These are phyloP conservation scores for Percopsis omiscomaycus DNA, from an alignment of 2,797 vertebrate species.

Conservation along the genomic window DNA sequence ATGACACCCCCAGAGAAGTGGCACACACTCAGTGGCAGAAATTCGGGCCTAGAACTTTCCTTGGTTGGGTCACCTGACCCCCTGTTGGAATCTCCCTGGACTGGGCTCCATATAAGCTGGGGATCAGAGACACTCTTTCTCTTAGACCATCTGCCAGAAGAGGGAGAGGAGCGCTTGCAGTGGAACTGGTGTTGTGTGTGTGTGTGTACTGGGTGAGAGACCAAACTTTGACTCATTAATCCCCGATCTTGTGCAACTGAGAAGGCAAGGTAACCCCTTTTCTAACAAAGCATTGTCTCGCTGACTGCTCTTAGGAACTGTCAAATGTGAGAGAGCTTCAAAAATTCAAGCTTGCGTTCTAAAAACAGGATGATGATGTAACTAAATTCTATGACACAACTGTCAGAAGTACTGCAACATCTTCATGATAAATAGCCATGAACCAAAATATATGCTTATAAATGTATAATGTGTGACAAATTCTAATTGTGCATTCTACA, in stretches of 20 bases:
- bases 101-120: constrained; percentile 63
- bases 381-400: too few species aligned
- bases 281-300: constrained; percentile 41
- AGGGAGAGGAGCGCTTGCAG: constrained; percentile 51
- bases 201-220: constrained; percentile 39
- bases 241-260: constrained; percentile 63
- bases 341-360: neutral
- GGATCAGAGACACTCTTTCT: constrained; percentile 53
- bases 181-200: constrained; percentile 41
- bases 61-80: constrained; percentile 73
- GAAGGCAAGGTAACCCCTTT: constrained; percentile 74
- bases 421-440: too few species aligned
- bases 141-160: constrained; percentile 61
- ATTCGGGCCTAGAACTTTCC: constrained; percentile 73
- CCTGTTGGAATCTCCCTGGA: constrained; percentile 56
- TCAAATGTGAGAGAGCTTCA: constrained; percentile 17
- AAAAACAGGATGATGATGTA: too few species aligned
- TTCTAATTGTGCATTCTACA: too few species aligned
- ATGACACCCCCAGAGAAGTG: constrained; percentile 28
- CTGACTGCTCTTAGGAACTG: constrained; percentile 50
- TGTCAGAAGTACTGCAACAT: too few species aligned
- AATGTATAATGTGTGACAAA: too few species aligned
- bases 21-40: constrained; percentile 23
- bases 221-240: constrained; percentile 51
- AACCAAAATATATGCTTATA: too few species aligned